A percentile compares a stretch with the other conserved stretches of the same genome.
Evolutionary conservation across 92 coral and sea anemone genomes (phyloP).

Genomic region (Phenganax marumi): DNA sequence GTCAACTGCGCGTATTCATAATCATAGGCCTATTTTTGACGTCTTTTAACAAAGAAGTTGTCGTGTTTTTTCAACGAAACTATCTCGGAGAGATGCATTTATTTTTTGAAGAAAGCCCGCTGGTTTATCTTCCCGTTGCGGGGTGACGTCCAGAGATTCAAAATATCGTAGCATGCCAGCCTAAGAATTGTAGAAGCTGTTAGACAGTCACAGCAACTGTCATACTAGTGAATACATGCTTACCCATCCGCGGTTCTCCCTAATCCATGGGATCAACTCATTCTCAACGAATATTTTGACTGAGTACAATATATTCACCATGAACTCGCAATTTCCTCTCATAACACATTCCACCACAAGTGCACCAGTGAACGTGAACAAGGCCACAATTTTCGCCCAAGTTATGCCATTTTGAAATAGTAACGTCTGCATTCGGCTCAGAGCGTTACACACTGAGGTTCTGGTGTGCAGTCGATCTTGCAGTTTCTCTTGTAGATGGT

Average conservation of each 20-base stretch:
- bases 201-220: too few relatives aligned
- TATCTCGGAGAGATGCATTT: conserved; percentile 20
- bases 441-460: conserved; percentile 63
- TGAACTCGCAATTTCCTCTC: conserved; percentile 80
- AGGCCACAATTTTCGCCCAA: conserved; percentile 82
- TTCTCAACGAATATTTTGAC: conserved; percentile 72
- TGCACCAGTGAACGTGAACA: conserved; percentile 87
- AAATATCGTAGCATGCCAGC: conserved; percentile 2
- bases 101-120: neutral
- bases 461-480: neutral
- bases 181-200: neutral
- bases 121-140: neutral
- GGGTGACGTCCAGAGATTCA: conserved; percentile 17
- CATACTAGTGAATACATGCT: conserved; percentile 16
- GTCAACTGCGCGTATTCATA: too few relatives aligned
- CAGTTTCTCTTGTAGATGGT: conserved; percentile 23
- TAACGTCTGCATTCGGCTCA: conserved; percentile 71
- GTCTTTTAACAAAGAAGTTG: too few relatives aligned
- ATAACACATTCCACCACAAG: conserved; percentile 77
- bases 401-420: conserved; percentile 82
- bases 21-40: too few relatives aligned
- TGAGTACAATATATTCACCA: conserved; percentile 71
- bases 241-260: conserved; percentile 94
- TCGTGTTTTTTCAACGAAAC: neutral
- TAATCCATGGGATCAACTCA: conserved; percentile 88